A percentile compares a stretch with the other conserved stretches of the same genome.
Evolutionary conservation across 2,113 vertebrate genomes (phyloP).

Genomic region (Elephas maximus): DNA sequence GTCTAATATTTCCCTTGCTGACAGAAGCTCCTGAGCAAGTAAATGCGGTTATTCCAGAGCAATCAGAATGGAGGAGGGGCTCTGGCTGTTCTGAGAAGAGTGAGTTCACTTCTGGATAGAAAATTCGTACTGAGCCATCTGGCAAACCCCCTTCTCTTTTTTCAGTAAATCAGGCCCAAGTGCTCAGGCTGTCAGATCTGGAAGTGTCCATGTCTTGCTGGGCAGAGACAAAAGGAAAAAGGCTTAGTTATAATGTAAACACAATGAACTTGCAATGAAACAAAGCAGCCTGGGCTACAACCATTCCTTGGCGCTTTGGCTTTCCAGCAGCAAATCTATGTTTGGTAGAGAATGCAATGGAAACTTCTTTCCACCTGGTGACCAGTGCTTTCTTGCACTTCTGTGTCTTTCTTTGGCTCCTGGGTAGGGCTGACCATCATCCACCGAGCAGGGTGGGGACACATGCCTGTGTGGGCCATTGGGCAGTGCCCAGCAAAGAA

Average conservation of each 20-base stretch:
- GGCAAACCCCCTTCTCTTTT: not conserved
- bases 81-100: not conserved
- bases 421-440: not conserved
- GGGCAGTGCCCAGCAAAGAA: not conserved
- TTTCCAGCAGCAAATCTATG: not conserved
- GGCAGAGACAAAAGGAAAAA: conserved; percentile 56
- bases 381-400: not conserved
- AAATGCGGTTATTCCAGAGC: accelerated
- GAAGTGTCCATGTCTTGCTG: not conserved
- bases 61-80: not conserved
- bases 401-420: not conserved
- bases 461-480: not conserved
- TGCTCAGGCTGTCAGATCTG: not conserved
- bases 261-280: not conserved
- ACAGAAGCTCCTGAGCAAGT: not conserved
- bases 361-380: conserved; percentile 15
- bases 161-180: not conserved
- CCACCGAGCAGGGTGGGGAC: not conserved
- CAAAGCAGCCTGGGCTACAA: not conserved
- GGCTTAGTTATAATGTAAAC: conserved; percentile 28
- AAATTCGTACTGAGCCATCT: not conserved
- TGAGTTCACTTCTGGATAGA: not conserved
- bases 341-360: conserved; percentile 41
- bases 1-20: not conserved
- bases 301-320: not conserved